Conservation (phyloP, 2,888 invertebrate species). For the Deilephila porcellus region DNA sequence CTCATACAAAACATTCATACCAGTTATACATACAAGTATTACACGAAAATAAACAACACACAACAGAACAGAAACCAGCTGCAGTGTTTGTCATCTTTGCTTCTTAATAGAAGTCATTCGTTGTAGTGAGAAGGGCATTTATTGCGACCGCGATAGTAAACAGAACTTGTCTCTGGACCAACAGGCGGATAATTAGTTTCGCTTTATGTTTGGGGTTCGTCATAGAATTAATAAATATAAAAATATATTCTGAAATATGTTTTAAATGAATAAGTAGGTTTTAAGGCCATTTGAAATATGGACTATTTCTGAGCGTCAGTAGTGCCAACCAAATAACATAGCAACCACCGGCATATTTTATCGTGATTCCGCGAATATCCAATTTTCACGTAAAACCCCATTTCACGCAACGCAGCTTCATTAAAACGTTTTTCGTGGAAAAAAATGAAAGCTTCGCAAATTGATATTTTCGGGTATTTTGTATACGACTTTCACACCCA, state of each 20-base stretch:
- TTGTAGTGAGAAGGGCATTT: slow-evolving; percentile 41
- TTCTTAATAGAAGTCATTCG: slow-evolving; percentile 37
- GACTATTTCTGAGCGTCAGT: too few species aligned
- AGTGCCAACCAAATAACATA: not conserved
- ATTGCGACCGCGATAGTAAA: slow-evolving; percentile 37
- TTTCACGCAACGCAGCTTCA: not conserved
- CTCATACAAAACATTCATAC: not conserved
- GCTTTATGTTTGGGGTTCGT: not conserved
- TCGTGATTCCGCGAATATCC: not conserved
- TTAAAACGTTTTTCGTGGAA: slow-evolving; percentile 15
- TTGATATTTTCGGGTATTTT: slow-evolving; percentile 9
- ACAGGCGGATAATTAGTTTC: not conserved
- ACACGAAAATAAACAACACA: not conserved
- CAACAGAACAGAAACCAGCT: not conserved
- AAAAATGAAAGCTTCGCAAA: not conserved
- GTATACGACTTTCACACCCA: not conserved
- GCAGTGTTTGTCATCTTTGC: slow-evolving; percentile 20
- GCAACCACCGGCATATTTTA: not conserved
- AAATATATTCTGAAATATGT: too few species aligned
- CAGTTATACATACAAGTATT: not conserved
- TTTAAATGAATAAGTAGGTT: too few species aligned
- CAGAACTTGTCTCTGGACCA: slow-evolving; percentile 26
- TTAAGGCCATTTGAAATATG: too few species aligned
- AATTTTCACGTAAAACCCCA: not conserved
- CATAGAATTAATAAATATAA: too few species aligned